phyloP scores from a whole-genome alignment of 2,797 vertebrate genomes.

The Hydrocynus forskahlii region DNA sequence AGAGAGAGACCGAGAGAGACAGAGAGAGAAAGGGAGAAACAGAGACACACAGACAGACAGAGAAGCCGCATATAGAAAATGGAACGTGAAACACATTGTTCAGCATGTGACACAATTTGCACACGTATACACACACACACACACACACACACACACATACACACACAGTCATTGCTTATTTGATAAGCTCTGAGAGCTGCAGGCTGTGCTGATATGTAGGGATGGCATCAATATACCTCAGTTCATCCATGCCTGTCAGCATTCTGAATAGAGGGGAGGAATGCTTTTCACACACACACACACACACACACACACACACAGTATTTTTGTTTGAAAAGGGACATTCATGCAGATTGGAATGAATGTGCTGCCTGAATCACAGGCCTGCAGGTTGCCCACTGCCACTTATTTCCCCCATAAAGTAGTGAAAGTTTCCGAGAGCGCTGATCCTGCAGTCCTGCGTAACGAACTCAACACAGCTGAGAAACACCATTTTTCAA shows the following conservation, averaged over 20 bases:
- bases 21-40: too few relatives aligned
- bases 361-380: background rate
- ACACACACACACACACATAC: slow-evolving; percentile 41
- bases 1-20: too few relatives aligned
- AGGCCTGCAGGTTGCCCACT: too few relatives aligned
- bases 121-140: slow-evolving; percentile 6
- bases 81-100: slow-evolving; percentile 37
- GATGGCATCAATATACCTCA: slow-evolving; percentile 32
- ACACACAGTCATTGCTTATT: slow-evolving; percentile 2
- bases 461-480: background rate
- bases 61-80: background rate
- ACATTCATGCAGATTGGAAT: background rate
- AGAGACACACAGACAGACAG: too few relatives aligned
- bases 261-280: slow-evolving; percentile 43
- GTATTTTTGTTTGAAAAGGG: background rate
- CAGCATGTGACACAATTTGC: slow-evolving; percentile 1
- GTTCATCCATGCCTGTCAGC: slow-evolving; percentile 35
- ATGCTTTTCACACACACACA: slow-evolving; percentile 35
- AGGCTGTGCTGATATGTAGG: slow-evolving; percentile 36
- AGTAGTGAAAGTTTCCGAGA: background rate
- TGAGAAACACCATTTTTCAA: slow-evolving; percentile 16
- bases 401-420: background rate
- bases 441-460: slow-evolving; percentile 14
- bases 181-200: slow-evolving; percentile 31
- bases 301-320: background rate